phyloP scores from a whole-genome alignment of 2,797 vertebrate genomes.

The Geotrypetes seraphini region DNA sequence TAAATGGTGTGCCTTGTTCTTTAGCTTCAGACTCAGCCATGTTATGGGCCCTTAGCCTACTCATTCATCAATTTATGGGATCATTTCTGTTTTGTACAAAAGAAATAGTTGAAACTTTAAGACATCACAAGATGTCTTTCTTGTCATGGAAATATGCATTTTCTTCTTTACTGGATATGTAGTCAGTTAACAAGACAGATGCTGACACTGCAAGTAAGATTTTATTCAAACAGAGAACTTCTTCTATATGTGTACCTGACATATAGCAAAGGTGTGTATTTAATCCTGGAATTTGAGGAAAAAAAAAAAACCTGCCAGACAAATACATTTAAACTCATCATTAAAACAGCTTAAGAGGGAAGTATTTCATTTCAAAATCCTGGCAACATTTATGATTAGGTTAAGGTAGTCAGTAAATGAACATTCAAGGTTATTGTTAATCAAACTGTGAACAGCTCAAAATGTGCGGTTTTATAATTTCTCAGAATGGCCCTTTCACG shows the following conservation, averaged over 20 bases:
- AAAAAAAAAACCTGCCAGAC: slow-evolving; percentile 15
- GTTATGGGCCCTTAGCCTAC: too few species aligned
- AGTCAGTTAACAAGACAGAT: background rate
- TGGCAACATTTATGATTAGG: slow-evolving; percentile 9
- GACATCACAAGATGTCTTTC: too few species aligned
- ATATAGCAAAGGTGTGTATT: background rate
- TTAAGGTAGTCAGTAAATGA: slow-evolving; percentile 1
- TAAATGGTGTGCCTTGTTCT: too few species aligned
- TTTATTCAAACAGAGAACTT: slow-evolving; percentile 12
- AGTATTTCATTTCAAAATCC: slow-evolving; percentile 21
- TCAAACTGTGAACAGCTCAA: slow-evolving; percentile 16
- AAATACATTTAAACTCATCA: slow-evolving; percentile 12
- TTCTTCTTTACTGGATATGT: too few species aligned
- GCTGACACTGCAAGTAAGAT: background rate
- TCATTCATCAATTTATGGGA: too few species aligned
- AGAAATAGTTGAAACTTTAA: too few species aligned
- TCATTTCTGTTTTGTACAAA: too few species aligned
- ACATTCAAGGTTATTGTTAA: slow-evolving; percentile 20
- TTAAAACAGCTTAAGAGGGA: slow-evolving; percentile 20
- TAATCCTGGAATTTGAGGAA: slow-evolving; percentile 1
- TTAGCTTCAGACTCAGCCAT: too few species aligned
- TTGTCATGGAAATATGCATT: too few species aligned
- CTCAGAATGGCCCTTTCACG: slow-evolving; percentile 38
- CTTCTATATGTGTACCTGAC: slow-evolving; percentile 4
- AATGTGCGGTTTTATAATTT: slow-evolving; percentile 28